A percentile compares a stretch with the other conserved stretches of the same genome.
Evolutionary conservation across 2,113 vertebrate species (phyloP).

Genomic region (Ciconia maguari): DNA sequence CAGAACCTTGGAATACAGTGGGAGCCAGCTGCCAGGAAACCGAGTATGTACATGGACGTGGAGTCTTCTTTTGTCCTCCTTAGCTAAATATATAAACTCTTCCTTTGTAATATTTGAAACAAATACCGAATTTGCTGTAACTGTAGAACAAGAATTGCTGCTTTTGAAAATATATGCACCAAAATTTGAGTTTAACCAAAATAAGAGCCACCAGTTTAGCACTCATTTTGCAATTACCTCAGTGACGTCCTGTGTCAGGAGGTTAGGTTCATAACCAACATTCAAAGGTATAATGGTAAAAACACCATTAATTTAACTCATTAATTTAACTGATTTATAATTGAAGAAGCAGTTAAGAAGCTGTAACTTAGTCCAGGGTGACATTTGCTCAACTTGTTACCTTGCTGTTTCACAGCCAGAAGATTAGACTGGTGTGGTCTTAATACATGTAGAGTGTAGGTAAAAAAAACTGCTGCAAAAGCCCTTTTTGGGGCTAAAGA

Average conservation of each 20-base stretch:
- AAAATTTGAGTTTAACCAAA: not conserved
- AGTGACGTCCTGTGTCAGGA: not conserved
- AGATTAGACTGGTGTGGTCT: not conserved
- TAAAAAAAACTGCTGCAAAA: not conserved
- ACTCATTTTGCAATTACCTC: not conserved
- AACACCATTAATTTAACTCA: not conserved
- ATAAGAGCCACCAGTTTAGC: not conserved
- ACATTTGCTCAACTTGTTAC: not conserved
- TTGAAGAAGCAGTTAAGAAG: not conserved
- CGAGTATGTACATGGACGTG: constrained; percentile 78
- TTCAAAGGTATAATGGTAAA: not conserved
- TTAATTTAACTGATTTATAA: not conserved
- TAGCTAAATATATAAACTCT: not conserved
- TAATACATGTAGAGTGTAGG: not conserved
- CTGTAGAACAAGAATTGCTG: not conserved
- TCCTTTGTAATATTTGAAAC: not conserved
- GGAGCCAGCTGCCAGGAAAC: constrained; percentile 88
- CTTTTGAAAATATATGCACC: not conserved
- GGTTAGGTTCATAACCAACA: not conserved
- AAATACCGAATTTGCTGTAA: not conserved
- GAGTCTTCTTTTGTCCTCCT: constrained; percentile 6
- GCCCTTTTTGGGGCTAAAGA: not conserved
- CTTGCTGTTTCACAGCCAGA: not conserved
- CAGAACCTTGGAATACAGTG: constrained; percentile 98
- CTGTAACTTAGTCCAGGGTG: not conserved